Base-by-base conservation (phyloP, 2,113 vertebrate species). In the Sinocyclocheilus anophthalmus region DNA sequence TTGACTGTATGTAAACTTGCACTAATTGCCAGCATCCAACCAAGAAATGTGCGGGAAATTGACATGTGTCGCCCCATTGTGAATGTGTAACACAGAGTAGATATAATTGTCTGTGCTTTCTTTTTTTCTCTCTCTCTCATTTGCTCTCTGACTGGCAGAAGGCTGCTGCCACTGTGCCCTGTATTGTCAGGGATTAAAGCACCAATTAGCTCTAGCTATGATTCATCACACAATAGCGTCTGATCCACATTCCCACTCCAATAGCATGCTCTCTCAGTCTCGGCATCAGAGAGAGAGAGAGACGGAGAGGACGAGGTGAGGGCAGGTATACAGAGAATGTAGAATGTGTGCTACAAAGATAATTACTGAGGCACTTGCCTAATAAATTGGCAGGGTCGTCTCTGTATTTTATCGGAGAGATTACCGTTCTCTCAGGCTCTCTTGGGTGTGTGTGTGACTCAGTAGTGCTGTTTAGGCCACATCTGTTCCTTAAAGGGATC, bases 131-230 rank as follows among this genome's bases (percentile, higher is more conserved):
- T 76, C 42, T 55, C 78, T 59, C 18, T 59, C 57, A 22, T 61
- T 61, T 61, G 20, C 2, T 79, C n/a, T 61, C 16, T 79, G 24
- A 26, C 57, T 57, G 69, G 57, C 70, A 78, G 63, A n/a, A 78
- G 61, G 37, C 73, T 79, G 45, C 39, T 72, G 86, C 61, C 63
- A 33, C 72, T 48, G 39, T 84, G 39, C 37, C 63, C 86, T 69
- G 82, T 84, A 39, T 53, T 80, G 65, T 84, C 39, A 73, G 26
- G 37, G 76, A 85, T 87, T 91, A 91, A 90, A 88, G 81, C 85
- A 76, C 76, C 84, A 92, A 92, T 92, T 92, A 91, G 79, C 13
- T 2, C 30, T 57, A 22, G 37, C 88, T 92, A 89, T 88, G 87
- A 90, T 90, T 90, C 80, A 30, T 70, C 76, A 81, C 75, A 88